These are phyloP conservation scores for Styela plicata DNA, from an alignment of 23 tunicate species.

Conservation along the genomic window DNA sequence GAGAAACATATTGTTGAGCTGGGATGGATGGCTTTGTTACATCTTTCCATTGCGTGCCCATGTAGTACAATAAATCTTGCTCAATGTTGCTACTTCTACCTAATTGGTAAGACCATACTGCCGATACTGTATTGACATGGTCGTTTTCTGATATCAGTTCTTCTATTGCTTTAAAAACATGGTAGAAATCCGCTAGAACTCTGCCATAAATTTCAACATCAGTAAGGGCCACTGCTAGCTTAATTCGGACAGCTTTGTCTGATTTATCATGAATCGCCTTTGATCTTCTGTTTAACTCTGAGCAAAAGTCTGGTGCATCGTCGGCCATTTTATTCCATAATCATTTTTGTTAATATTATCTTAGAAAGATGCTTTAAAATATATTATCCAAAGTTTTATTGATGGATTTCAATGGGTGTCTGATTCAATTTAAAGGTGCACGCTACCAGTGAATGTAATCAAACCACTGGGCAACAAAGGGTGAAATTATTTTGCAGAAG, in stretches of 20 bases:
- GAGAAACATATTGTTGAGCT: slow-evolving; percentile 51
- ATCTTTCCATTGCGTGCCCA: slow-evolving; percentile 35
- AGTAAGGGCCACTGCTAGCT: slow-evolving; percentile 65
- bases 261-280: slow-evolving; percentile 58
- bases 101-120: slow-evolving; percentile 37
- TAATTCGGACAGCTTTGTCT: slow-evolving; percentile 42
- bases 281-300: slow-evolving; percentile 45
- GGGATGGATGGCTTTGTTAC: slow-evolving; percentile 34
- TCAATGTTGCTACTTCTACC: slow-evolving; percentile 39
- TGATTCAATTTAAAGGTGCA: too few relatives aligned
- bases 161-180: slow-evolving; percentile 60
- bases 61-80: slow-evolving; percentile 47
- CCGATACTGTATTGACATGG: neutral
- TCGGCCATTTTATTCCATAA: neutral
- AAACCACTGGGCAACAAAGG: too few relatives aligned
- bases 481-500: too few relatives aligned
- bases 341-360: too few relatives aligned
- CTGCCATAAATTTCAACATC: slow-evolving; percentile 38
- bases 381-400: too few relatives aligned
- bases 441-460: too few relatives aligned
- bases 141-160: slow-evolving; percentile 32
- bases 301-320: slow-evolving; percentile 26
- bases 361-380: too few relatives aligned
- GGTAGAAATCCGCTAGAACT: slow-evolving; percentile 57
- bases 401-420: too few relatives aligned